Evolutionary conservation across 2,113 vertebrate genomes (phyloP), one percentile per base, ranked within the genome.

Genomic region (Elachura formosa): DNA sequence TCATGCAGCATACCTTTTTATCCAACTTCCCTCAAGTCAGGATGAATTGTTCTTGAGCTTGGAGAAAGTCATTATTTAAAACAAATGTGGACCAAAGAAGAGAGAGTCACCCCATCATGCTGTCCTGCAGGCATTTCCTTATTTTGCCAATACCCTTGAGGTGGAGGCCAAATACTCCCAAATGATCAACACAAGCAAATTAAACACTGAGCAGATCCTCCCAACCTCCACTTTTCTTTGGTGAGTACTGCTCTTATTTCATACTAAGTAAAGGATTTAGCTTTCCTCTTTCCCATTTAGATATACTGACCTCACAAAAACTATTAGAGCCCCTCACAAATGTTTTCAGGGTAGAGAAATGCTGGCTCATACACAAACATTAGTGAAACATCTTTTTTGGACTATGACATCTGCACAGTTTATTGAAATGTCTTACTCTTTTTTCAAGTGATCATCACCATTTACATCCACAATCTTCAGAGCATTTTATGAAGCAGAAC

Each of bases 31-130:
- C 34, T 34, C 38, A 81, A 45, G 23, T 20, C 29, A 56, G 7
- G 46, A 61, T 25, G 25, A 67, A 26, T 33, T 68, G 33, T 13
- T 36, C 40, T 38, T 52, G 22, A 33, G 22, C 21, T 12, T 61
- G 48, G 24, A 77, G 24, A 17, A 69, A 62, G 29, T 34, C 25
- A 46, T 5, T 21, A 36, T 9, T 31, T 26, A 40, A 81, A 52
- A 5, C 14, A 14, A 51, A 29, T 1, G 2, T 3, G 24, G 17
- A 6, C 20, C 0, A 2, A 67, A 41, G 5, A 36, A 43, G 21
- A 85, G 13, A 62, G 17, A 38, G 12, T 31, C 16, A 20, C 24
- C 9, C 13, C 20, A 28, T 6, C 54, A 43, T 5, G 6, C 5
- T 80, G 46, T 45, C 56, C 46, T 71, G 46, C 4, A 62, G 46